These are phyloP conservation scores for Tethya wilhelma DNA, from an alignment of 37 sponge, comb jelly and placozoan genomes.

Conservation along the genomic window DNA sequence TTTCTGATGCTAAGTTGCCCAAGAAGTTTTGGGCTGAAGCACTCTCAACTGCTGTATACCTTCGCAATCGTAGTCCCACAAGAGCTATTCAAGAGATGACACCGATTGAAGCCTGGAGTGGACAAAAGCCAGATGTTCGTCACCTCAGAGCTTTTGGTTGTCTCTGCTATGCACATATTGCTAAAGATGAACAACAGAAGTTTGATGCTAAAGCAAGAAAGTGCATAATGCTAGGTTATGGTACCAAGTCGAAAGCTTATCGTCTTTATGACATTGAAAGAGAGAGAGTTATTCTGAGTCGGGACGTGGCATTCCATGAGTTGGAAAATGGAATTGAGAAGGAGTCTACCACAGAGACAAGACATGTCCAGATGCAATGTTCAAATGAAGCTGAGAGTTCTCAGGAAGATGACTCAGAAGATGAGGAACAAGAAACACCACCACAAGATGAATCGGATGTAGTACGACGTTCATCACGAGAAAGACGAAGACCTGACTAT, in stretches of 20 bases:
- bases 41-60: constrained; percentile 63
- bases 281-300: constrained; percentile 13
- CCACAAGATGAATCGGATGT: too few relatives aligned
- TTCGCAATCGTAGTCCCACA: constrained; percentile 64
- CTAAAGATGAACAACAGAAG: constrained; percentile 49
- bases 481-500: constrained; percentile 39
- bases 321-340: too few relatives aligned
- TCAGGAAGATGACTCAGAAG: too few relatives aligned
- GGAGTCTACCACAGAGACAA: too few relatives aligned
- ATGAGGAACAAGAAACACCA: too few relatives aligned
- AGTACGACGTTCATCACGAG: constrained; percentile 39
- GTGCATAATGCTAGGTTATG: constrained; percentile 48
- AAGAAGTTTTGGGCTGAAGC: constrained; percentile 46
- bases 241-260: constrained; percentile 37
- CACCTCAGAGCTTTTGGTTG: constrained; percentile 45
- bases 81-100: constrained; percentile 54
- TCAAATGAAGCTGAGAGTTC: too few relatives aligned
- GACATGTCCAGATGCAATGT: too few relatives aligned
- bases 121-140: constrained; percentile 36
- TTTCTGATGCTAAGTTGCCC: constrained; percentile 38
- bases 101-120: constrained; percentile 59
- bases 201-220: constrained; percentile 46
- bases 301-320: constrained; percentile 27
- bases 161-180: constrained; percentile 20
- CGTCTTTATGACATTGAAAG: constrained; percentile 26